A percentile compares a stretch with the other conserved stretches of the same genome.
Conservation (phyloP, 64 coral and sea anemone genomes). For the Montipora capricornis region DNA sequence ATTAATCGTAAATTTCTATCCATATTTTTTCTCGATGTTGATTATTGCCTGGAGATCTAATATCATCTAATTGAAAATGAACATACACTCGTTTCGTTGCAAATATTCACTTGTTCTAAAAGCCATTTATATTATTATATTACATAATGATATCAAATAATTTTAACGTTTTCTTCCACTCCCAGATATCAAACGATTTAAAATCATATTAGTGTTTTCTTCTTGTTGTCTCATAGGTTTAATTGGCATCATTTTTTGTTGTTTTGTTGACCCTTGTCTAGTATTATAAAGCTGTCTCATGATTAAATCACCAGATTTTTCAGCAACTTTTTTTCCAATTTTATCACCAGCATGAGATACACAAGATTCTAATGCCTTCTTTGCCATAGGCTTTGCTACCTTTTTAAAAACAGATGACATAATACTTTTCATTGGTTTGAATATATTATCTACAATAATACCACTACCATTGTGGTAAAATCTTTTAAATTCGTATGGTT, state of each 20-base stretch:
- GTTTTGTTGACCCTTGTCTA: no score
- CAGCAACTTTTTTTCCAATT: background rate
- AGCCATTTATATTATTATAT: background rate
- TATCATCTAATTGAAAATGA: no score
- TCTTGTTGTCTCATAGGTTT: background rate
- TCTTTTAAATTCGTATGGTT: no score
- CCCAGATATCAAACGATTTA: background rate
- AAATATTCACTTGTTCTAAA: background rate
- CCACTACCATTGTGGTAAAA: no score
- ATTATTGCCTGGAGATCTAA: background rate
- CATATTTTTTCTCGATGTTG: background rate
- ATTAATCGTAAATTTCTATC: no score
- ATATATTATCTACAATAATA: no score
- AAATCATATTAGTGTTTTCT: background rate
- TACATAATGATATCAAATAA: background rate
- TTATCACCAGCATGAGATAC: no score
- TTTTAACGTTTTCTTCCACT: background rate
- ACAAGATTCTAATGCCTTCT: no score
- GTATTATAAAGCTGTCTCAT: background rate
- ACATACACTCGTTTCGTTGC: no score
- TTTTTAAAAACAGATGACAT: no score
- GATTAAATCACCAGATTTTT: background rate
- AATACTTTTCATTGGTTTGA: no score
- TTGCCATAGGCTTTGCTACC: no score
- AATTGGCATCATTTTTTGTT: background rate